Conservation (phyloP, 1,140 invertebrate species). For the Linepithema humile region DNA sequence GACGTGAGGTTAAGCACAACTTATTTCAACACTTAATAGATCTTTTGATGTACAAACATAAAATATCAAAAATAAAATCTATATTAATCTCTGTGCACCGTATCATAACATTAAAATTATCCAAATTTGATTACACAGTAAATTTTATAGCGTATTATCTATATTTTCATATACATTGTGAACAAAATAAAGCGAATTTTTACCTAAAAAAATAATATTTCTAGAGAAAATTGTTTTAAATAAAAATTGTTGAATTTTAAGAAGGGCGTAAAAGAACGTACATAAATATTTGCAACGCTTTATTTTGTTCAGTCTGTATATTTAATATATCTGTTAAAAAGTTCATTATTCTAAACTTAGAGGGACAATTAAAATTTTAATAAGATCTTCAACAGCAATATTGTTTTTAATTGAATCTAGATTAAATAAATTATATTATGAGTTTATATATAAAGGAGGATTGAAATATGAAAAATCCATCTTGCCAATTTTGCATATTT, state of each 20-base stretch:
- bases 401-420: neutral
- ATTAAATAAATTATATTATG: neutral
- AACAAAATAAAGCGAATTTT: too few species aligned
- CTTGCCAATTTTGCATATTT: neutral
- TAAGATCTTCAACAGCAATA: neutral
- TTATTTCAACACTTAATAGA: conserved; percentile 20
- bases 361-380: neutral
- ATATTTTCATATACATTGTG: neutral
- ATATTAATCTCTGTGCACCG: neutral
- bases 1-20: conserved; percentile 2
- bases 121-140: neutral
- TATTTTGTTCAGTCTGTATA: too few species aligned
- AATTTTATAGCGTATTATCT: neutral
- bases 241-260: too few species aligned
- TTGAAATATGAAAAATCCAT: neutral
- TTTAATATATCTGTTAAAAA: neutral
- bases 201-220: too few species aligned
- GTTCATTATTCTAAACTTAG: neutral
- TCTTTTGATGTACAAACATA: neutral
- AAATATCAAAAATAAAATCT: neutral
- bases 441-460: neutral
- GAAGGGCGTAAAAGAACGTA: too few species aligned
- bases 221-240: too few species aligned
- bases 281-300: too few species aligned
- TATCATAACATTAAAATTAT: neutral